Evolutionary conservation across 2,888 invertebrate species (phyloP), one percentile per base, ranked within the genome.

Genomic region (Hypercompe scribonia): DNA sequence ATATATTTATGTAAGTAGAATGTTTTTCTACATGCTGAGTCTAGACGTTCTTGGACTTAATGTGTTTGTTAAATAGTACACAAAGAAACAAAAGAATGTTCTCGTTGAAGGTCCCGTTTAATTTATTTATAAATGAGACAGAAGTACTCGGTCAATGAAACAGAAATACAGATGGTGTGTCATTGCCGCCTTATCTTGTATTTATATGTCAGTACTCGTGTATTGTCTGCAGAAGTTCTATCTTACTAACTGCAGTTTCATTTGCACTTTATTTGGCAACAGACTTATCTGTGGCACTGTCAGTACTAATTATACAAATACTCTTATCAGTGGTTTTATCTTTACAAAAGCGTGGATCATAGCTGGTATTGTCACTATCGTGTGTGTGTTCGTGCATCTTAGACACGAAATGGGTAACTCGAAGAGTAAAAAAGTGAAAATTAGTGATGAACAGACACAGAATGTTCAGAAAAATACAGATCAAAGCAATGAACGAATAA

Each of bases 341-440:
- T 82, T 82, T 65, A 74, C 75, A 80, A 75, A 78, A 79, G 78
- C 76, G 78, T 75, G 79, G 69, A 78, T 75, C 68, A 79, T 77
- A 84, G 76, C 80, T 74, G 79, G 79, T 83, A 83, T 76, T 78
- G 84, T 77, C 83, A 84, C 75, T 83, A 83, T 78, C 76, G 67
- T 77, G 80, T 80, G 82, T 80, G 79, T 86, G 74, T 78, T 74
- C 81, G 87, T 82, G 74, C 80, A 81, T 82, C 78, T 74, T 83
- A 80, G 84, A 87, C 86, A 80, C 85, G 90, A 90, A 84, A 95
- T 95, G 95, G 95, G 95, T 2, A 95, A 95, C 81, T 88, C 90
- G 18, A 95, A 91, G 84, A 95, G 95, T 80, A 94, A 89, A 84
- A 95, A 95, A 86, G 86, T 95, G 84, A 95, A 92, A 87, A 94